These are phyloP conservation scores for Gymnocheta viridis DNA, from an alignment of 2,888 invertebrate genomes.

Conservation along the genomic window DNA sequence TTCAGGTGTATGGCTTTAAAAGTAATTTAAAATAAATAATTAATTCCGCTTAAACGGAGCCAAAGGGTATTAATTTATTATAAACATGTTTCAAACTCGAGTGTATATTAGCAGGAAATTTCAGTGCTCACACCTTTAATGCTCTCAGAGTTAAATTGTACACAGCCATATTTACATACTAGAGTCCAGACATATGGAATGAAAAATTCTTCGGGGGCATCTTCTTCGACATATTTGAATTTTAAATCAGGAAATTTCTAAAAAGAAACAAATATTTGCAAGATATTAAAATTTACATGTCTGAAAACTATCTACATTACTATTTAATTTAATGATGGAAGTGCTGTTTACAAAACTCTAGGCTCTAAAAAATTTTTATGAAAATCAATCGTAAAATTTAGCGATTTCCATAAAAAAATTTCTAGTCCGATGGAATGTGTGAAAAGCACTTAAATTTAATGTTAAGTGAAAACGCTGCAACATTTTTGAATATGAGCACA, in stretches of 20 bases:
- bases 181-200: constrained; percentile 99
- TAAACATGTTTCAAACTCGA: constrained; percentile 64
- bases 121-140: constrained; percentile 81
- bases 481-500: too few relatives aligned
- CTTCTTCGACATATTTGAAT: constrained; percentile 99
- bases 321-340: not conserved
- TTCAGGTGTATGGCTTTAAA: not conserved
- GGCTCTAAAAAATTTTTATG: too few relatives aligned
- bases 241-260: constrained; percentile 99
- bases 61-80: constrained; percentile 38
- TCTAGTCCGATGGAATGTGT: too few relatives aligned
- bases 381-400: too few relatives aligned
- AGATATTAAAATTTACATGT: not conserved
- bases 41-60: constrained; percentile 17
- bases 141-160: constrained; percentile 82
- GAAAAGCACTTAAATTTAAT: not conserved
- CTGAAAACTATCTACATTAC: not conserved
- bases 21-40: constrained; percentile 10
- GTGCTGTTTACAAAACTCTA: too few relatives aligned
- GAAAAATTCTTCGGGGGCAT: constrained; percentile 99
- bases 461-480: too few relatives aligned
- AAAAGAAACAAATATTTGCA: constrained; percentile 73
- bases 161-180: constrained; percentile 85
- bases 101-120: constrained; percentile 80
- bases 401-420: too few relatives aligned